Base-by-base conservation (phyloP, 2,113 vertebrate species). In the Hucho hucho region DNA sequence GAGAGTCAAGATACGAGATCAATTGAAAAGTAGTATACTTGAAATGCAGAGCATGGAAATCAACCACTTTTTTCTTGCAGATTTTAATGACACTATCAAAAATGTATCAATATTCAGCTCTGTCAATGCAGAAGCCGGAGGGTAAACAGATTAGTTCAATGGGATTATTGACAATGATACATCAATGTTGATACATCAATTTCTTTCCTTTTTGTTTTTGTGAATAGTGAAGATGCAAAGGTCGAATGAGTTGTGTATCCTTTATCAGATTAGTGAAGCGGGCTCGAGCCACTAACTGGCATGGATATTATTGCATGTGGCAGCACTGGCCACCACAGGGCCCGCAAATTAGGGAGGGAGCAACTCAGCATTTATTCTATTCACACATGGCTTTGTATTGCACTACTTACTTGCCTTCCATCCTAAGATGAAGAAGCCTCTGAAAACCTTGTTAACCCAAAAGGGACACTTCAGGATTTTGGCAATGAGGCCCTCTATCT, bases 191-290 rank as follows among this genome's bases (percentile, higher is more conserved):
- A 43, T 43, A 43, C 37, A 43, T 43, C 37, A 6, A 29, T 43
- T 70, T 74, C 7, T 2, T 49, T 37, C 18, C 47, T 61, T 69
- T 67, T 26, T 75, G 70, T 24, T 43, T 76, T 56, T 59, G 63
- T 26, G 59, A 69, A 49, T 18, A 64, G 22, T 67, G 59, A 11
- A 72, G 46, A 78, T 59, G 69, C 47, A 65, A 58, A 81, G 43
- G 70, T 58, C 29, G 74, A 28, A 59, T 47, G 56, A 79, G 77
- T 22, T 37, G 67, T 43, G 77, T 82, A 78, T 78, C 78, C 76
- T 82, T 83, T 61, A 79, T 70, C 1, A 81, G 67, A 86, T 86
- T 81, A 85, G 76, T 77, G 80, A 78, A 83, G 59, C 3, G 18
- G 69, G 73, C 75, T 69, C 76, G 78, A 22, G 37, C 37, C 37